Evolutionary conservation across 2,797 vertebrate species (phyloP).

Genomic region (Oreochromis mossambicus): DNA sequence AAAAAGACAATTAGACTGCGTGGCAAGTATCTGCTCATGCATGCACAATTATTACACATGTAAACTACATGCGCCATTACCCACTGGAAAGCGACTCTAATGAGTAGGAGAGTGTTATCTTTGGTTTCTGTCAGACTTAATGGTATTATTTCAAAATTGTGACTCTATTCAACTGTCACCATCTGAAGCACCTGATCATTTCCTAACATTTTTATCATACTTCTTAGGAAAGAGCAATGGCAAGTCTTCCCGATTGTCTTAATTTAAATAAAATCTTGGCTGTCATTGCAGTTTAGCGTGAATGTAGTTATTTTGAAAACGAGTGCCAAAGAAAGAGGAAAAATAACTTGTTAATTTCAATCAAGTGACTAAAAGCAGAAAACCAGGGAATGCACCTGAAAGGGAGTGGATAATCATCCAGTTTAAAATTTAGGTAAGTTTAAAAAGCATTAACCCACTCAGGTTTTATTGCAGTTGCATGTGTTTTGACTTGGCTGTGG

Average conservation of each 20-base stretch:
- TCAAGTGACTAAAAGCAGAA: not conserved
- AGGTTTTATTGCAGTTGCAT: not conserved
- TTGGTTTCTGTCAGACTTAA: not conserved
- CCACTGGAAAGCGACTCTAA: not conserved
- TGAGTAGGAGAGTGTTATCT: not conserved
- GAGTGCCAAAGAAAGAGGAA: not conserved
- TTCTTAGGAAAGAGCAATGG: not conserved
- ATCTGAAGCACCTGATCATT: not conserved
- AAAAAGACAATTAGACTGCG: not conserved
- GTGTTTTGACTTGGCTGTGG: slow-evolving; percentile 4
- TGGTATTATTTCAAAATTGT: not conserved
- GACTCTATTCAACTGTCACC: not conserved
- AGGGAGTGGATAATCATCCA: not conserved
- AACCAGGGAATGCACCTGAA: not conserved
- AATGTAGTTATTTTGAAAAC: not conserved
- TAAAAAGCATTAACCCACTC: not conserved
- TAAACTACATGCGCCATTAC: not conserved
- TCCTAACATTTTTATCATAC: not conserved
- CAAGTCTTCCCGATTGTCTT: not conserved
- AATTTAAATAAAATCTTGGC: not conserved
- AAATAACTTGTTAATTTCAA: not conserved
- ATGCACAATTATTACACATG: not conserved
- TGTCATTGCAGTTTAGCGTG: not conserved
- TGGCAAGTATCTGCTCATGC: not conserved
- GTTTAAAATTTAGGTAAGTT: not conserved